A percentile compares a stretch with the other conserved stretches of the same genome.
Conservation (phyloP, 2,113 vertebrate genomes). For the Hippocampus zosterae region DNA sequence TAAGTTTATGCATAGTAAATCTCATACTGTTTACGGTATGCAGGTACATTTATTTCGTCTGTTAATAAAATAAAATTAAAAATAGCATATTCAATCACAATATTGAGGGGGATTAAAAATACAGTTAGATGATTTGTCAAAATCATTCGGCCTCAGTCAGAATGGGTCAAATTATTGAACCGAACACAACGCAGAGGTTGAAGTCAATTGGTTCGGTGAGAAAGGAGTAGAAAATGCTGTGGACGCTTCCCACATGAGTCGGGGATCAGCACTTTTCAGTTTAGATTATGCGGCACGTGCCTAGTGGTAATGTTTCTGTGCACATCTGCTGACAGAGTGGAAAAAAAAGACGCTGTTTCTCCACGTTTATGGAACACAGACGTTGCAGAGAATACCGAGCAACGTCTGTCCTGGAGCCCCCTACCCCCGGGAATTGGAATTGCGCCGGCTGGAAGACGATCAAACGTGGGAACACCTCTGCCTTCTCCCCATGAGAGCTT, state of each 20-base stretch:
- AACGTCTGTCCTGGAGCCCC: conserved; percentile 32
- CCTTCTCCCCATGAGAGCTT: conserved; percentile 46
- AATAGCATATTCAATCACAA: no score
- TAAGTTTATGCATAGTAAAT: no score
- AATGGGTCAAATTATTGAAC: neutral
- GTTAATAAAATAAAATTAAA: no score
- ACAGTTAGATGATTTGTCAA: no score
- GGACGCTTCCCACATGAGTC: conserved; percentile 56
- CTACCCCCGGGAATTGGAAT: conserved; percentile 4
- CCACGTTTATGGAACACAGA: conserved; percentile 12
- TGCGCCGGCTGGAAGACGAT: conserved; percentile 48
- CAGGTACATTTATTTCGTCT: no score
- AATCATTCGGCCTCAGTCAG: no score
- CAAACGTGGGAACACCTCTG: conserved; percentile 52
- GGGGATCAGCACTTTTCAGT: conserved; percentile 48
- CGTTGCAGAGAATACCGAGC: neutral
- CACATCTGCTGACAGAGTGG: conserved; percentile 60
- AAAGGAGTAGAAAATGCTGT: conserved; percentile 14
- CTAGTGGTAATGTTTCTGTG: conserved; percentile 37
- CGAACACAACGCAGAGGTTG: neutral
- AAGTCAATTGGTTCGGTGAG: neutral
- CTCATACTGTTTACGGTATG: no score
- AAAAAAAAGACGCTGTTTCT: conserved; percentile 15
- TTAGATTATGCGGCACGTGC: conserved; percentile 45
- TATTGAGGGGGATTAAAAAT: no score